phyloP scores from a whole-genome alignment of 2,888 invertebrate species.

The Agrotis ipsilon region DNA sequence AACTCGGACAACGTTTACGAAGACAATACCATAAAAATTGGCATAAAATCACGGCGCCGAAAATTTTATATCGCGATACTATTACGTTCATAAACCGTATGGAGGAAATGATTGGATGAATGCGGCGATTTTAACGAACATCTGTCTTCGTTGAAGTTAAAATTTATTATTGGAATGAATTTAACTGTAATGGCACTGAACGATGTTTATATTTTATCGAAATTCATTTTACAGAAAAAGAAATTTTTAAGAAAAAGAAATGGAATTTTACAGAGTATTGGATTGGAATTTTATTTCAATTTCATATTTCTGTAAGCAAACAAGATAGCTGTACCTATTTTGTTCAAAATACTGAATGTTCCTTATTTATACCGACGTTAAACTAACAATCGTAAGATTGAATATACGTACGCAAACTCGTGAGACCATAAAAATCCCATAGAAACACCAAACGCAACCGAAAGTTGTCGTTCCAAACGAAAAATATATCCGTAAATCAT shows the following conservation, averaged over 20 bases:
- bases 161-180: slow-evolving; percentile 53
- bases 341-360: slow-evolving; percentile 5
- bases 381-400: slow-evolving; percentile 10
- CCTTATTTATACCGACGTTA: not conserved
- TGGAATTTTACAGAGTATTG: slow-evolving; percentile 18
- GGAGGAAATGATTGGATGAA: slow-evolving; percentile 79
- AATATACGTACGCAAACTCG: slow-evolving; percentile 15
- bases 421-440: slow-evolving; percentile 34
- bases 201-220: slow-evolving; percentile 49
- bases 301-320: slow-evolving; percentile 19
- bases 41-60: slow-evolving; percentile 87
- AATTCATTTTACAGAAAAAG: slow-evolving; percentile 24
- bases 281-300: slow-evolving; percentile 12
- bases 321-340: not conserved
- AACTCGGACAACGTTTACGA: slow-evolving; percentile 87
- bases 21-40: slow-evolving; percentile 89
- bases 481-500: slow-evolving; percentile 77
- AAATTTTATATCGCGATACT: slow-evolving; percentile 84
- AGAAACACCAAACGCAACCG: slow-evolving; percentile 47
- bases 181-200: slow-evolving; percentile 52
- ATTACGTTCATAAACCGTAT: slow-evolving; percentile 80
- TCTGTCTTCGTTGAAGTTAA: slow-evolving; percentile 52
- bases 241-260: slow-evolving; percentile 34
- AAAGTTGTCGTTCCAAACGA: slow-evolving; percentile 64
- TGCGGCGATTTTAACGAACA: slow-evolving; percentile 68